A percentile compares a stretch with the other conserved stretches of the same genome.
phyloP scores from a whole-genome alignment of 2,113 vertebrate species.

The Corvus moneduloides region DNA sequence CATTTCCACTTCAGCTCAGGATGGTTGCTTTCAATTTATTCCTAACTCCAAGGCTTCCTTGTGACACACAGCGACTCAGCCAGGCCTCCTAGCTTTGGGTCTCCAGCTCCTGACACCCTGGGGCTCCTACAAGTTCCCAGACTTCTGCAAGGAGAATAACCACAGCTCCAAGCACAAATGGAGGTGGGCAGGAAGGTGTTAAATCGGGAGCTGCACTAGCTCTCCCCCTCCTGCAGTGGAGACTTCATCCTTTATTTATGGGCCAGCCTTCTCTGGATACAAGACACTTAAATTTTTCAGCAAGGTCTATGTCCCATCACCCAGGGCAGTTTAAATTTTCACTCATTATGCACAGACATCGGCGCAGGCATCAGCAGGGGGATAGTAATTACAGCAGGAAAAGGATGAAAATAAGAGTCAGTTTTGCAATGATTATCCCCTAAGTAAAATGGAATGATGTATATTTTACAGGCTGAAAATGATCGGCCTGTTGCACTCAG shows the following conservation, averaged over 20 bases:
- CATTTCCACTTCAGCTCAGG: background rate
- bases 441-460: background rate
- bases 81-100: background rate
- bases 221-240: background rate
- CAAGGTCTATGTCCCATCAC: constrained; percentile 46
- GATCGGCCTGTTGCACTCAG: background rate
- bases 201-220: background rate
- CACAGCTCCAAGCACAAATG: background rate
- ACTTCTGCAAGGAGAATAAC: background rate
- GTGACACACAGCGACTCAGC: background rate
- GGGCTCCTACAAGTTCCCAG: background rate
- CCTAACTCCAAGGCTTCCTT: background rate
- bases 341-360: background rate
- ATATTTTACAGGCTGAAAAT: constrained; percentile 30
- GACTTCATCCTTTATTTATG: constrained; percentile 63
- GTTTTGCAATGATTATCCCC: background rate
- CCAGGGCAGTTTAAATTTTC: constrained; percentile 47
- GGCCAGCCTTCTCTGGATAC: constrained; percentile 13
- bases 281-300: constrained; percentile 61
- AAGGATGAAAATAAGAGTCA: background rate
- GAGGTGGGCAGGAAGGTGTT: constrained; percentile 11
- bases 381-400: constrained; percentile 36
- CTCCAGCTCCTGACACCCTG: background rate
- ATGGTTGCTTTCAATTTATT: background rate
- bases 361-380: background rate